These are phyloP conservation scores for Stomatorhinus ivindoensis DNA, from an alignment of 2,113 vertebrate genomes.

Conservation along the genomic window DNA sequence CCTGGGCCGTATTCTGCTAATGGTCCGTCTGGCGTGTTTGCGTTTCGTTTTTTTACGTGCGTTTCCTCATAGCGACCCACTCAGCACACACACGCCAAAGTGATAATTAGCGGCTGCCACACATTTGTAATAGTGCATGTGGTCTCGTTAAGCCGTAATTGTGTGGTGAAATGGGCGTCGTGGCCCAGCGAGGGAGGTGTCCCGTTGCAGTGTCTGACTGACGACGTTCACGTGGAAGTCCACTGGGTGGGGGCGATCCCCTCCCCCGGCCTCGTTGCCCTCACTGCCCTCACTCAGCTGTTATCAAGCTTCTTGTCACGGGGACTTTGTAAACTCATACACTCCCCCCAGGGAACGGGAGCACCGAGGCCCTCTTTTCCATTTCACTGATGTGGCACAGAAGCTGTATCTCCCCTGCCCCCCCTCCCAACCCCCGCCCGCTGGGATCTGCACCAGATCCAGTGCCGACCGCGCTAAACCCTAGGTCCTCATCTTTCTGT, in stretches of 20 bases:
- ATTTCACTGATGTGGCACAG: background rate
- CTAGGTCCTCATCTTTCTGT: background rate
- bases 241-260: too few species aligned
- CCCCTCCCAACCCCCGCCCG: background rate
- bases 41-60: background rate
- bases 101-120: constrained; percentile 13
- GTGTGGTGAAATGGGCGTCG: background rate
- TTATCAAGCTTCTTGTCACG: background rate
- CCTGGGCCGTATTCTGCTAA: background rate
- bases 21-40: background rate
- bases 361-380: too few species aligned
- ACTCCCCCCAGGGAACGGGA: background rate
- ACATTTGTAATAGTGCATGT: background rate
- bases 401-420: background rate
- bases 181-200: background rate
- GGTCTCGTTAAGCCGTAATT: constrained; percentile 3
- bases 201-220: constrained; percentile 16
- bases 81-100: background rate
- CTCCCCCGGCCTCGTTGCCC: background rate
- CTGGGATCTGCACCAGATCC: background rate
- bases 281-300: background rate
- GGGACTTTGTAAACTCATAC: background rate
- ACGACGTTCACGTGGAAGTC: constrained; percentile 23
- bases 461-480: background rate
- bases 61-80: background rate